Conservation (phyloP, 2,113 vertebrate genomes). For the western clawed frog (Xenopus tropicalis) region DNA sequence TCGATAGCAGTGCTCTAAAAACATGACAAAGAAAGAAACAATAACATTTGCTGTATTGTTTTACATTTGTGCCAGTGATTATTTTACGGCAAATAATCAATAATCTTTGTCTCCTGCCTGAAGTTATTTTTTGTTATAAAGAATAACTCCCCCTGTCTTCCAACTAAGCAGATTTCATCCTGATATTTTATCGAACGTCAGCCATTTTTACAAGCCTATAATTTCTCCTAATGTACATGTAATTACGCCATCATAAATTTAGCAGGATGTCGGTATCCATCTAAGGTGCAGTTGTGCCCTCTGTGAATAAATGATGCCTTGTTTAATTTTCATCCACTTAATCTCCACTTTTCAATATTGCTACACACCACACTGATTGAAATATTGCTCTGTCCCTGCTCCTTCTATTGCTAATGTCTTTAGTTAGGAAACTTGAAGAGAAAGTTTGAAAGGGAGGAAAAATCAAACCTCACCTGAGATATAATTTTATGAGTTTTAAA, state of each 20-base stretch:
- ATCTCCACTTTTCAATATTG: constrained; percentile 38
- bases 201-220: constrained; percentile 40
- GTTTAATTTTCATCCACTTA: constrained; percentile 36
- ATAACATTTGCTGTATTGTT: too few relatives aligned
- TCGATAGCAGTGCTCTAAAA: too few relatives aligned
- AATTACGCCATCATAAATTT: constrained; percentile 41
- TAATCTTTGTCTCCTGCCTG: constrained; percentile 15
- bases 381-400: constrained; percentile 28
- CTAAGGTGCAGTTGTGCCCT: constrained; percentile 32
- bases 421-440: constrained; percentile 13
- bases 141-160: constrained; percentile 23
- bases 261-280: constrained; percentile 25
- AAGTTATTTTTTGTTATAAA: constrained; percentile 41
- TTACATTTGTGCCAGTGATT: constrained; percentile 11
- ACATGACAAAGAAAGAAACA: too few relatives aligned
- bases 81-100: constrained; percentile 24
- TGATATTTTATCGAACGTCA: constrained; percentile 32
- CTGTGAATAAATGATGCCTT: constrained; percentile 35
- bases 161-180: constrained; percentile 20
- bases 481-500: neutral
- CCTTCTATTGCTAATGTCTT: constrained; percentile 25
- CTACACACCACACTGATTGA: constrained; percentile 41
- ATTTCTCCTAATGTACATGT: constrained; percentile 42
- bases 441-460: constrained; percentile 22
- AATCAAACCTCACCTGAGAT: neutral